Evolutionary conservation across 2,113 vertebrate species (phyloP).

Genomic region (Connochaetes taurinus): DNA sequence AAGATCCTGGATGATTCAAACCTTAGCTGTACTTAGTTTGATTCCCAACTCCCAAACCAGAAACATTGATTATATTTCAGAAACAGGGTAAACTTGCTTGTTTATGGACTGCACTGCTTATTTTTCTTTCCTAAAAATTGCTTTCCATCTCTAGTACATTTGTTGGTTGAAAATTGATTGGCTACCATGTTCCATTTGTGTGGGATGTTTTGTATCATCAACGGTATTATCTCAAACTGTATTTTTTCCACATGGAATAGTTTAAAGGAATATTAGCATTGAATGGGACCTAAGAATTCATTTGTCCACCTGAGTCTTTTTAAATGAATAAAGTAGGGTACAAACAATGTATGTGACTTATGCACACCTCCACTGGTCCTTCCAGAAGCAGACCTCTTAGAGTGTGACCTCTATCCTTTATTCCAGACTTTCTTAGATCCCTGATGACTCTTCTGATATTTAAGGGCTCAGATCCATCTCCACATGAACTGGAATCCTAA

Average conservation of each 20-base stretch:
- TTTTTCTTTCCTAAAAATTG: constrained; percentile 23
- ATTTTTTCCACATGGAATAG: neutral
- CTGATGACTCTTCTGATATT: neutral
- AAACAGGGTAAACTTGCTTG: neutral
- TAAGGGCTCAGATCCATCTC: neutral
- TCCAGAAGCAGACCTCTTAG: neutral
- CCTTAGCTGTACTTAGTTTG: neutral
- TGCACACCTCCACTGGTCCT: rapidly evolving
- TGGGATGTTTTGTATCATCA: neutral
- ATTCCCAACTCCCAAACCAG: neutral
- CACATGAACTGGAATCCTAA: neutral
- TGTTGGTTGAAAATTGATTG: constrained; percentile 9
- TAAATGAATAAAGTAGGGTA: neutral
- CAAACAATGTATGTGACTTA: neutral
- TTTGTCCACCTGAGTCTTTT: neutral
- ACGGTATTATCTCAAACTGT: neutral
- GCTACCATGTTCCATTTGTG: neutral
- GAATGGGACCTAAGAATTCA: neutral
- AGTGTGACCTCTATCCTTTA: neutral
- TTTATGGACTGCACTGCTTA: neutral
- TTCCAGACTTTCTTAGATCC: neutral
- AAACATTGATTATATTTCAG: neutral
- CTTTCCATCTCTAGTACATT: neutral
- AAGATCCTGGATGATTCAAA: neutral
- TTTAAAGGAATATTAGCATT: constrained; percentile 18